Evolutionary conservation across 2,113 vertebrate genomes (phyloP), one percentile per base, ranked within the genome.

Genomic region (Steatornis caripensis): DNA sequence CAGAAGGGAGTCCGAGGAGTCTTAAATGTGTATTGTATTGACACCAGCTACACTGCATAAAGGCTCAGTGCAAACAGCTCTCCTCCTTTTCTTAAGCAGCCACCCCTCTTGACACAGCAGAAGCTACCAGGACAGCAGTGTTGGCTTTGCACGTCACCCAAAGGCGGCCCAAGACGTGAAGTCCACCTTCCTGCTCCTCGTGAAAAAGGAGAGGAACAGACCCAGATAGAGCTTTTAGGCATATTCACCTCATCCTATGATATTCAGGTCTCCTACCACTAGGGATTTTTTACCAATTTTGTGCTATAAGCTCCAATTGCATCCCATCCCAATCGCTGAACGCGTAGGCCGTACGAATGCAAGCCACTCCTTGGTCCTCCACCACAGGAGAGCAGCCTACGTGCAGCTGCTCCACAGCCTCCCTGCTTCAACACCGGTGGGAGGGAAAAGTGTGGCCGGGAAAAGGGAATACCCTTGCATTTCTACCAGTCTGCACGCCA

Each of bases 161-260:
- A 71, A 64, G 39, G 11, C 1, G 1, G 53, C n/a, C 34, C 36
- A 39, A 17, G 10, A 11, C 2, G 20, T 43, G 27, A 87, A 15
- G 4, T 19, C 20, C 10, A 48, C 53, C 21, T 54, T 53, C 17
- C 43, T 41, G 20, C 19, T 80, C 20, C 19, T 24, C 36, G 11
- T 8, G 16, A 71, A 43, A 77, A 84, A 53, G 3, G 15, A 77
- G 19, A 48, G 11, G 10, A 71, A 39, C 39, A 64, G 43, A 55
- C 3, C 8, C 23, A 32, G 51, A 27, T 0, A 49, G 8, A 85
- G 30, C 5, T 77, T 13, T 41, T 43, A 2, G 2, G 2, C 22
- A 23, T 7, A 80, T 10, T 29, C 18, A 74, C 24, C 27, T 62
- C 66, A 57, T 5, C 37, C 15, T 0, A 34, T 8, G 12, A 72